Evolutionary conservation across 2,113 vertebrate species (phyloP).

Genomic region (Passer montanus): DNA sequence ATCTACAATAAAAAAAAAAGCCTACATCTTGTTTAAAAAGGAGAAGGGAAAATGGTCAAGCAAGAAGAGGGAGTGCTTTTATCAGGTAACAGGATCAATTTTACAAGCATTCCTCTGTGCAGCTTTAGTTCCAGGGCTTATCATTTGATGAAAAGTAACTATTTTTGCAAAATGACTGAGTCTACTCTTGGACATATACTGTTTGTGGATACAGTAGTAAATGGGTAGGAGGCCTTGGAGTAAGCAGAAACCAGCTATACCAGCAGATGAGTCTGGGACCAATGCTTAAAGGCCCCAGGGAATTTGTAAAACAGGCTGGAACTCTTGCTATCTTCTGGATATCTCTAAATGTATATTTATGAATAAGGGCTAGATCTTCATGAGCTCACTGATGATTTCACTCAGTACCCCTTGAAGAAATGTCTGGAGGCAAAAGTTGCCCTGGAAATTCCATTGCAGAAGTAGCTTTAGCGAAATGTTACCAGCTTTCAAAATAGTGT

Average conservation of each 20-base stretch:
- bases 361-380: not conserved
- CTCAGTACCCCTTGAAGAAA: not conserved
- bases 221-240: not conserved
- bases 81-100: not conserved
- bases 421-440: not conserved
- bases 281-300: not conserved
- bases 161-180: not conserved
- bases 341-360: not conserved
- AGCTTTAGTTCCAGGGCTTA: not conserved
- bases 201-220: not conserved
- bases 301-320: not conserved
- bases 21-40: not conserved
- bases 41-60: not conserved
- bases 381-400: not conserved
- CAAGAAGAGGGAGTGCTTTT: not conserved
- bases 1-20: not conserved
- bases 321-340: not conserved
- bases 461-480: not conserved
- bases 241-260: not conserved
- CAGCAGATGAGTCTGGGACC: not conserved
- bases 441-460: not conserved
- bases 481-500: not conserved
- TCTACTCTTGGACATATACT: not conserved
- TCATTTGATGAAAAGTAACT: not conserved
- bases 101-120: not conserved